Percentiles rank a stretch among this genome's conserved stretches.
phyloP scores from a whole-genome alignment of 2,113 vertebrate genomes.

The Cottus gobio region DNA sequence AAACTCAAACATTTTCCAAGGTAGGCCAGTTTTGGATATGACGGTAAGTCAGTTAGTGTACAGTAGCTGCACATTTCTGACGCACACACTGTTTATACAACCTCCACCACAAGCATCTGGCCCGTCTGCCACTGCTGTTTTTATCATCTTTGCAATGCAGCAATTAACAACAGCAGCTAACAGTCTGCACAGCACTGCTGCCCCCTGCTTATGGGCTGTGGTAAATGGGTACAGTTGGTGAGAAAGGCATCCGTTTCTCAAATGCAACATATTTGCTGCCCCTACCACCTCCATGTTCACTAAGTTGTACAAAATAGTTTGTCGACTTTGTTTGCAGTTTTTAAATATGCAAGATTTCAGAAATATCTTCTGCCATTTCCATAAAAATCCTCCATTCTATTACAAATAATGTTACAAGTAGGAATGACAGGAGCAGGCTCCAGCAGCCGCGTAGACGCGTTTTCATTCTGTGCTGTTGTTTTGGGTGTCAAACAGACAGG shows the following conservation, averaged over 20 bases:
- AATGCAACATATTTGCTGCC: slow-evolving; percentile 22
- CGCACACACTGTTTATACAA: slow-evolving; percentile 30
- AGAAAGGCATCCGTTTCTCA: slow-evolving; percentile 13
- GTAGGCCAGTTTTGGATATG: not conserved
- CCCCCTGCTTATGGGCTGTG: slow-evolving; percentile 53
- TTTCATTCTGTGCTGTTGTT: slow-evolving; percentile 59
- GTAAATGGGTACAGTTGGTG: slow-evolving; percentile 41
- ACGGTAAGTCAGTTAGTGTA: not conserved
- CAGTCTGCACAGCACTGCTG: slow-evolving; percentile 56
- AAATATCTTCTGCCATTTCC: slow-evolving; percentile 26
- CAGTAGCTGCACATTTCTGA: slow-evolving; percentile 11
- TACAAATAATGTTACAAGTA: slow-evolving; percentile 50
- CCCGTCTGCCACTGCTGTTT: slow-evolving; percentile 20
- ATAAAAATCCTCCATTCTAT: slow-evolving; percentile 45
- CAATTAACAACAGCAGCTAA: slow-evolving; percentile 35
- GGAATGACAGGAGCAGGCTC: slow-evolving; percentile 54
- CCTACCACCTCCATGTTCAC: slow-evolving; percentile 7
- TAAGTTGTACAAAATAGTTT: slow-evolving; percentile 42
- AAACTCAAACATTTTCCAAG: slow-evolving; percentile 14
- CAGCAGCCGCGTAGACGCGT: slow-evolving; percentile 48
- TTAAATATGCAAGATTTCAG: slow-evolving; percentile 45
- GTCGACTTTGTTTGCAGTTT: slow-evolving; percentile 14
- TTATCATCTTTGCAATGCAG: slow-evolving; percentile 26
- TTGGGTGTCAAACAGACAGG: slow-evolving; percentile 60
- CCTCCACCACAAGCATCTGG: slow-evolving; percentile 25